phyloP scores from a whole-genome alignment of 1,140 invertebrate species.

The Acyrthosiphon pisum region DNA sequence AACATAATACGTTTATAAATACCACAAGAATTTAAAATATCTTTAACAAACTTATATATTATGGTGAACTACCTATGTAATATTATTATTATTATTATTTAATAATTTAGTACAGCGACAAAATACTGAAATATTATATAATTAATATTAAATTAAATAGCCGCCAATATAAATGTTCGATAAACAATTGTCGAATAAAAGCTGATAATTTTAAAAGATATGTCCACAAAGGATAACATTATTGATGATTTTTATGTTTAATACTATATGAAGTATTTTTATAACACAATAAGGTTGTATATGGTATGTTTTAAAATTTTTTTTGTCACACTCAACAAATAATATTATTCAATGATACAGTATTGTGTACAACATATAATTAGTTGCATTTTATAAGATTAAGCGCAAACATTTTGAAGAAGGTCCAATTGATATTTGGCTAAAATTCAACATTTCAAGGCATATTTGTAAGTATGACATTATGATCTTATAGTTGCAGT shows the following conservation, averaged over 20 bases:
- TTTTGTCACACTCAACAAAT: background rate
- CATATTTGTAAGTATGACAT: background rate
- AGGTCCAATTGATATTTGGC: background rate
- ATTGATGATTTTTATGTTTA: background rate
- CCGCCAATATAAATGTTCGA: background rate
- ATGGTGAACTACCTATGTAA: background rate
- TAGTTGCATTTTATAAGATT: background rate
- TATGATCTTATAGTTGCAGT: background rate
- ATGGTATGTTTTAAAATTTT: background rate
- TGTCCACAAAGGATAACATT: background rate
- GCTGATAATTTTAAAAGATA: background rate
- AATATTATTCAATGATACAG: background rate
- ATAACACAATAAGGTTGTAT: background rate
- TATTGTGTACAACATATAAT: background rate
- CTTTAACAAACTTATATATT: background rate
- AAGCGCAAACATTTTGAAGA: background rate
- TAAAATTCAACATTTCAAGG: slow-evolving; percentile 10
- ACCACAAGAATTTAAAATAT: background rate
- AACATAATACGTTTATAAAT: too few species aligned
- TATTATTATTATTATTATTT: background rate
- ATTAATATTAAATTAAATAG: background rate
- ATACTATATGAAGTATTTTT: background rate
- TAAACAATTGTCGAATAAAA: background rate
- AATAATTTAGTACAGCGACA: too few species aligned
- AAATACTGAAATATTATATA: too few species aligned